Percentiles rank a stretch among this genome's conserved stretches.
phyloP scores from a whole-genome alignment of 2,888 invertebrate genomes.

The Stramonita haemastoma region DNA sequence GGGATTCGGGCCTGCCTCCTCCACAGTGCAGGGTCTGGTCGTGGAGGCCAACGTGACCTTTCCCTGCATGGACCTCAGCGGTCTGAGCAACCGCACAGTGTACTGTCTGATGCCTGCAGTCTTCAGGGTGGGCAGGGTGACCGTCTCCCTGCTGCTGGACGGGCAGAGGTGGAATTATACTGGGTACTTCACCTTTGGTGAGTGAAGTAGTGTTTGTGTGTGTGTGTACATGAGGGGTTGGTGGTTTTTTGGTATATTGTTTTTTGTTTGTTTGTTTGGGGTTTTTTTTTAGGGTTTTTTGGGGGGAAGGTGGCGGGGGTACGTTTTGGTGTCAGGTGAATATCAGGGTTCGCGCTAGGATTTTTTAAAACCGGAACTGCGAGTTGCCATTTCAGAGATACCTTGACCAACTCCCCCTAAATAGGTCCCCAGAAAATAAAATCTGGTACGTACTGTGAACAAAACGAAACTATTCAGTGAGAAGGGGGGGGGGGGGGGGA shows the following conservation, averaged over 20 bases:
- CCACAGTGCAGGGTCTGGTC: slow-evolving; percentile 51
- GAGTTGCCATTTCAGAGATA: too few species aligned
- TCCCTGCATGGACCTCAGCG: slow-evolving; percentile 49
- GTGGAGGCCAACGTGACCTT: slow-evolving; percentile 55
- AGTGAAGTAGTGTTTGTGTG: not conserved
- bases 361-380: too few species aligned
- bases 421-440: too few species aligned
- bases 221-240: not conserved
- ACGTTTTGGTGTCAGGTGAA: too few species aligned
- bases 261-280: too few species aligned
- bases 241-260: not conserved
- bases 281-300: too few species aligned
- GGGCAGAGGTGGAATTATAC: slow-evolving; percentile 55
- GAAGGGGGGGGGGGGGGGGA: too few species aligned
- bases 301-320: too few species aligned
- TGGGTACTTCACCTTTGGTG: slow-evolving; percentile 44
- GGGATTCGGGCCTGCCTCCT: not conserved
- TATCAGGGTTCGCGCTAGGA: too few species aligned
- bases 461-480: too few species aligned
- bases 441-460: too few species aligned
- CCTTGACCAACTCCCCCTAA: too few species aligned
- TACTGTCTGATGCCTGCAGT: slow-evolving; percentile 60
- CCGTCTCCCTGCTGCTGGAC: slow-evolving; percentile 48
- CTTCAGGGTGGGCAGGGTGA: slow-evolving; percentile 58
- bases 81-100: slow-evolving; percentile 44